Percentiles rank a stretch among this genome's conserved stretches.
phyloP scores from a whole-genome alignment of 2,797 vertebrate genomes.

The Dicrostonyx torquatus region DNA sequence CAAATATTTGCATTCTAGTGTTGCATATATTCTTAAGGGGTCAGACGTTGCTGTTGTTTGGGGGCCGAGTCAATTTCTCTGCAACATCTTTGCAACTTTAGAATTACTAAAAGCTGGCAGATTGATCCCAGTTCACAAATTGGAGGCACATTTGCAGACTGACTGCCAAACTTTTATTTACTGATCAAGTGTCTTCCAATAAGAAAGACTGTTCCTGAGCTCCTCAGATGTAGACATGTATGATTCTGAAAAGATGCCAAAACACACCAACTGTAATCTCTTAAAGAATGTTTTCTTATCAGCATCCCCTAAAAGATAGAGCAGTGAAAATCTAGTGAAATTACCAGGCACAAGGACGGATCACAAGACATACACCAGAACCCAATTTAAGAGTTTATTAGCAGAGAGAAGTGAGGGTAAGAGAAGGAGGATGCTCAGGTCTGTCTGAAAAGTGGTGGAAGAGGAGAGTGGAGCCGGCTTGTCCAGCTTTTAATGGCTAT shows the following conservation, averaged over 20 bases:
- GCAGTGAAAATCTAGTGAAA: too few relatives aligned
- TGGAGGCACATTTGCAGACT: not conserved
- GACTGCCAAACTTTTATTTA: slow-evolving; percentile 54
- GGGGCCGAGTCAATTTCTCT: not conserved
- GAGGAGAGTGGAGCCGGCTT: too few relatives aligned
- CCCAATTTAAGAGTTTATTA: too few relatives aligned
- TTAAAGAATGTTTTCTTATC: not conserved
- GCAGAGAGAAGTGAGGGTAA: too few relatives aligned
- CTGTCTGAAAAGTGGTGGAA: too few relatives aligned
- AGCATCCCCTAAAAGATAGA: not conserved
- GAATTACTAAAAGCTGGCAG: not conserved
- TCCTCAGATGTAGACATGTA: not conserved
- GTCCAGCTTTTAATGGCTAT: too few relatives aligned
- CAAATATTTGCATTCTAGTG: slow-evolving; percentile 24
- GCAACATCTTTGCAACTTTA: not conserved
- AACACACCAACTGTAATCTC: not conserved
- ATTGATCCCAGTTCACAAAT: not conserved
- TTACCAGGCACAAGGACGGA: too few relatives aligned
- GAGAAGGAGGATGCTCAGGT: too few relatives aligned
- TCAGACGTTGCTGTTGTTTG: not conserved
- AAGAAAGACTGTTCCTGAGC: not conserved
- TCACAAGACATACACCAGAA: too few relatives aligned
- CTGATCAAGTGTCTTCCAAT: not conserved
- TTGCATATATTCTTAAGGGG: not conserved
- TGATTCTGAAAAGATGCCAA: slow-evolving; percentile 19